A percentile compares a stretch with the other conserved stretches of the same genome.
phyloP scores from a whole-genome alignment of 1,140 invertebrate genomes.

The Hylaeus anthracinus region DNA sequence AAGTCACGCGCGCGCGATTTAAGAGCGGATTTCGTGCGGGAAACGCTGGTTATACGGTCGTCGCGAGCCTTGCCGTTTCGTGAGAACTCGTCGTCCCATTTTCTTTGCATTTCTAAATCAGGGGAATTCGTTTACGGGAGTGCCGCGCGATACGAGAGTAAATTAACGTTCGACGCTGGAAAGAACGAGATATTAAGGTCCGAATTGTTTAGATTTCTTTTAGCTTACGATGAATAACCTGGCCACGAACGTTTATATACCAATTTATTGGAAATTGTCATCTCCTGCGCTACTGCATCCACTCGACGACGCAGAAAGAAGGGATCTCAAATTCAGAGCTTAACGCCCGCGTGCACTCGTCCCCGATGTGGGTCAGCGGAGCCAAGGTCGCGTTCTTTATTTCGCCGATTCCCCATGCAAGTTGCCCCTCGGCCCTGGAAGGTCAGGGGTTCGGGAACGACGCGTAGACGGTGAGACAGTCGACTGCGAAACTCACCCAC shows the following conservation, averaged over 20 bases:
- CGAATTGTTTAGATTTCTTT: not conserved
- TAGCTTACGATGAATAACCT: no score
- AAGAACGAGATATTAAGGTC: constrained; percentile 1
- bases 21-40: constrained; percentile 59
- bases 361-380: constrained; percentile 58
- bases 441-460: constrained; percentile 10
- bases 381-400: constrained; percentile 64
- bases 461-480: constrained; percentile 40
- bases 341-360: constrained; percentile 31
- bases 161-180: not conserved
- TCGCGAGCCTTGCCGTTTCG: constrained; percentile 25
- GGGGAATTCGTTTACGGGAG: not conserved
- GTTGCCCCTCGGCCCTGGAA: constrained; percentile 39
- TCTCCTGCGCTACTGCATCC: no score
- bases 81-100: not conserved
- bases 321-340: not conserved
- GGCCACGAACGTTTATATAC: no score
- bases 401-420: constrained; percentile 56
- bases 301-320: not conserved
- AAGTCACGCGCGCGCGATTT: constrained; percentile 61
- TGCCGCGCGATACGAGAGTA: not conserved
- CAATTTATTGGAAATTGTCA: no score
- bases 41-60: constrained; percentile 31
- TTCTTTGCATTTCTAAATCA: not conserved
- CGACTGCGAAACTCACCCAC: constrained; percentile 41